These are phyloP conservation scores for Camponotus fellah DNA, from an alignment of 2,888 invertebrate genomes.

Conservation along the genomic window DNA sequence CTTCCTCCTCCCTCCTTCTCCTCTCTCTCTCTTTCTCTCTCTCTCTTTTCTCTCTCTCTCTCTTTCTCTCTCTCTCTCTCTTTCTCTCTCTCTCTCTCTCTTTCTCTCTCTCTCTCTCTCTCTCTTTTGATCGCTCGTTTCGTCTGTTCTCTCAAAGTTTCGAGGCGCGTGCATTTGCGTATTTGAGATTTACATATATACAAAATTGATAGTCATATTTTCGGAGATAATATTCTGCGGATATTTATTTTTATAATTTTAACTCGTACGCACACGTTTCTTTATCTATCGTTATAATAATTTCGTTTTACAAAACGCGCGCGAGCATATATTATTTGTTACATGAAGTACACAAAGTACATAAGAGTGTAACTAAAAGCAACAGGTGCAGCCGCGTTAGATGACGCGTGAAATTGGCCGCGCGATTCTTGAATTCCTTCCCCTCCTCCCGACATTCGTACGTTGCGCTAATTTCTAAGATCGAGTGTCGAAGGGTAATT, in stretches of 20 bases:
- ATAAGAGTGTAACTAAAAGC: background rate
- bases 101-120: too few species aligned
- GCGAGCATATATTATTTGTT: background rate
- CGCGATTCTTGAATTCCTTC: background rate
- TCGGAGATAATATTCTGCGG: background rate
- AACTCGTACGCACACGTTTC: background rate
- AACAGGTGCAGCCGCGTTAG: constrained; percentile 12
- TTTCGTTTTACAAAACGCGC: background rate
- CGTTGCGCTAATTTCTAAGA: background rate
- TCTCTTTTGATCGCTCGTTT: too few species aligned
- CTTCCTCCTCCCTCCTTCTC: too few species aligned
- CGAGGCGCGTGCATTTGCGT: background rate
- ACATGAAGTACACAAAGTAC: constrained; percentile 4
- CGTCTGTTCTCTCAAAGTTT: too few species aligned
- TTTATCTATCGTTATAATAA: background rate
- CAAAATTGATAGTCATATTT: background rate
- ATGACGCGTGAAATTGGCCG: constrained; percentile 6
- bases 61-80: background rate
- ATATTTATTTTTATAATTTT: background rate
- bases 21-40: background rate
- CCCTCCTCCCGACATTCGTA: background rate
- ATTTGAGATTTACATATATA: background rate
- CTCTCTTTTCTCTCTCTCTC: background rate
- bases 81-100: background rate
- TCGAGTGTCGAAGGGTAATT: background rate